Base-by-base conservation (phyloP, 2,888 invertebrate genomes). In the Phragmatobia fuliginosa region DNA sequence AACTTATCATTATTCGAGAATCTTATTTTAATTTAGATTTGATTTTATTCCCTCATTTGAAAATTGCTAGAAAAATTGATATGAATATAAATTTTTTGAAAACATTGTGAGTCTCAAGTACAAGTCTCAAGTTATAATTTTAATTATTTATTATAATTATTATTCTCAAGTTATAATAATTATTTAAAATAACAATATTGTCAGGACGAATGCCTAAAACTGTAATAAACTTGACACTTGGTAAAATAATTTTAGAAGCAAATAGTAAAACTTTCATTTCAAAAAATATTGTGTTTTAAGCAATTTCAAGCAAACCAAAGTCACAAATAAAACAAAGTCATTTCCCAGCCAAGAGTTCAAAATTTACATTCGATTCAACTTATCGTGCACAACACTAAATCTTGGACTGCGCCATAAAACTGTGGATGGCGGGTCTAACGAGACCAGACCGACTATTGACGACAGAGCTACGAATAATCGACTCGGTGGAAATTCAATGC, bases 401-500 rank as follows among this genome's bases (percentile, higher is more conserved):
- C 80, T 80, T 60, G 72, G 66, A 80, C 73, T 62, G 69, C 60
- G 62, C 66, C 68, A 77, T 80, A 80, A 80, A 80, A 80, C 70
- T 62, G 65, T 49, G 65, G 69, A 71, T 56, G 61, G 66, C 66
- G 72, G n/a, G n/a, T 74, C 62, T 74, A 73, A 78, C 74, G 76
- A 74, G 69, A 71, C 63, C 61, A 70, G 49, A 73, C 62, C 67
- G 58, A 56, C 68, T 66, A 71, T 64, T 62, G 64, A 45, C 68
- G 71, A 68, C 67, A 68, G 62, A 45, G 33, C 33, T 60, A n/a
- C 52, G 71, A 82, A 73, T 81, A 76, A 80, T 79, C 79, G 79
- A 67, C 74, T 67, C 74, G 74, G 76, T 77, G 60, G 71, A 25
- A 72, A 79, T 69, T 82, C 79, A 76, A 82, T 82, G 80, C 78